Percentiles rank a stretch among this genome's conserved stretches.
phyloP scores from a whole-genome alignment of 2,797 vertebrate species.

The Sebastes matsubarae region DNA sequence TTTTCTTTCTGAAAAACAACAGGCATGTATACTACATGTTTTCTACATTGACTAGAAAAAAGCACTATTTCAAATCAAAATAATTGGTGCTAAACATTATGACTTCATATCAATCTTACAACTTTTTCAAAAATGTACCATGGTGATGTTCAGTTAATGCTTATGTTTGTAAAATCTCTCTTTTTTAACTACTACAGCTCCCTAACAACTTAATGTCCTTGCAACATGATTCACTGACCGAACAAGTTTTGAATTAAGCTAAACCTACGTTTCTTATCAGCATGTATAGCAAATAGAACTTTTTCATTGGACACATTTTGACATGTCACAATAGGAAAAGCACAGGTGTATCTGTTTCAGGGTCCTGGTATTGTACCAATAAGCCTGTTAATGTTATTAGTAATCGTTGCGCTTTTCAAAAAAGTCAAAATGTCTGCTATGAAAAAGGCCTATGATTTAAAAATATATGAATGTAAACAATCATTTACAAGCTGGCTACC shows the following conservation, averaged over 20 bases:
- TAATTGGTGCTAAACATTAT: constrained; percentile 24
- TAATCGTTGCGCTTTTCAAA: neutral
- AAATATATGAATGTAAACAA: neutral
- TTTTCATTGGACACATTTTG: neutral
- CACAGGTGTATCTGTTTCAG: neutral
- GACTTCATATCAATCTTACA: constrained; percentile 18
- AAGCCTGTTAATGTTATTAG: neutral
- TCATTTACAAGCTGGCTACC: neutral
- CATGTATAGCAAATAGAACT: neutral
- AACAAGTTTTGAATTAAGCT: neutral
- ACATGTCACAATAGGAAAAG: neutral
- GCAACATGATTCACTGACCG: neutral
- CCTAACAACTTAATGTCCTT: neutral
- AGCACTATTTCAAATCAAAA: constrained; percentile 52
- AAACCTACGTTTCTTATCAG: neutral
- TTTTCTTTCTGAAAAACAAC: constrained; percentile 90
- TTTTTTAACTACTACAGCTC: neutral
- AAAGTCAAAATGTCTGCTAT: neutral
- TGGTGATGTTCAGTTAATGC: neutral
- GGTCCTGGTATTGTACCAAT: neutral
- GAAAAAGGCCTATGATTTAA: neutral
- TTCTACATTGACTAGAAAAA: constrained; percentile 68
- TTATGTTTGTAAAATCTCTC: neutral
- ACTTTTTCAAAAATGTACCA: constrained; percentile 14
- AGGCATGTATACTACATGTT: constrained; percentile 82